Evolutionary conservation across 2,888 invertebrate species (phyloP).

Genomic region (Ochropleura leucogaster): DNA sequence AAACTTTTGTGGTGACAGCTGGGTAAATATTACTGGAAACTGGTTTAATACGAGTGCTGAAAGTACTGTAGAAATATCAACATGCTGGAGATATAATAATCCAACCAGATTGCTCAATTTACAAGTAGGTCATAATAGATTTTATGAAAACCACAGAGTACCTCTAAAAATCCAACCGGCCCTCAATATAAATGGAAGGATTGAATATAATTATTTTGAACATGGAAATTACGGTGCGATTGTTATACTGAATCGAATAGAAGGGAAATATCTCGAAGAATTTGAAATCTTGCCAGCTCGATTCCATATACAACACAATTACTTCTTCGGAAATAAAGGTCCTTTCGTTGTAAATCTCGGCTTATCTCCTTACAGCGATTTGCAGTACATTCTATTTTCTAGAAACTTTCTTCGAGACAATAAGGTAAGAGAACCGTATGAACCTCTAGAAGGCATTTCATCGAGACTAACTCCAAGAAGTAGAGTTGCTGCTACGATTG

Average conservation of each 20-base stretch:
- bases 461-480: constrained; percentile 96
- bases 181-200: constrained; percentile 93
- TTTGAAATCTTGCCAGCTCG: constrained; percentile 94
- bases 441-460: constrained; percentile 91
- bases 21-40: constrained; percentile 98
- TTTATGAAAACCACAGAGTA: constrained; percentile 94
- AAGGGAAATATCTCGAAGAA: constrained; percentile 93
- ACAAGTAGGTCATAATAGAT: constrained; percentile 96
- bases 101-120: constrained; percentile 90
- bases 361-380: constrained; percentile 95
- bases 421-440: constrained; percentile 96
- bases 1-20: constrained; percentile 96
- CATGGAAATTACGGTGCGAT: constrained; percentile 96
- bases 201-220: constrained; percentile 97
- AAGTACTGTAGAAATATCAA: constrained; percentile 95
- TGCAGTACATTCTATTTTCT: constrained; percentile 95
- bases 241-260: constrained; percentile 94
- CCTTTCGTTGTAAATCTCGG: constrained; percentile 97
- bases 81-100: constrained; percentile 93
- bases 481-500: constrained; percentile 97
- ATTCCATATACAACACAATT: constrained; percentile 95
- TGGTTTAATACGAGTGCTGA: constrained; percentile 95
- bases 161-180: constrained; percentile 95
- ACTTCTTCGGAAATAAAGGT: constrained; percentile 97
- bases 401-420: constrained; percentile 97